These are phyloP conservation scores for Rhinogobio ventralis DNA, from an alignment of 2,797 vertebrate species.

Conservation along the genomic window DNA sequence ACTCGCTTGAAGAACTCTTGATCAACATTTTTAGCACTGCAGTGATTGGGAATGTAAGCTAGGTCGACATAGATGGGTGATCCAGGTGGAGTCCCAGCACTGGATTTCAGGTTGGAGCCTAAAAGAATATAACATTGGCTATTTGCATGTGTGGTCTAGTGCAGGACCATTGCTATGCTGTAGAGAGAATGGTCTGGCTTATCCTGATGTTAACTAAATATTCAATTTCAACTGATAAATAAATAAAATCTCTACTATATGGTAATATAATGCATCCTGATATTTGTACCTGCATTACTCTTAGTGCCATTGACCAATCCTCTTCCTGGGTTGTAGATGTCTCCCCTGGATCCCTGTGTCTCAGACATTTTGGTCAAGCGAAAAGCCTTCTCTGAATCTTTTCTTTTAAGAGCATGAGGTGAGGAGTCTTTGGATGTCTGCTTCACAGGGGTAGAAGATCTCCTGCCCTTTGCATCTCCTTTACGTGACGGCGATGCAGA, in stretches of 20 bases:
- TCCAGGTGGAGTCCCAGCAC: slow-evolving; percentile 77
- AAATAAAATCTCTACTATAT: background rate
- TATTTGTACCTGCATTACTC: slow-evolving; percentile 79
- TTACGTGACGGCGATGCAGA: slow-evolving; percentile 89
- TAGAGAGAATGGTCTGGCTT: background rate
- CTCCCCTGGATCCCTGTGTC: slow-evolving; percentile 78
- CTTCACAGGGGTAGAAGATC: slow-evolving; percentile 88
- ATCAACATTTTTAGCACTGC: slow-evolving; percentile 97
- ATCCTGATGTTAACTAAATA: background rate
- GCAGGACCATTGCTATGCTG: background rate
- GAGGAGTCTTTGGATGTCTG: slow-evolving; percentile 82
- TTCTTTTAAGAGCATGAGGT: slow-evolving; percentile 82
- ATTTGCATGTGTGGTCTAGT: background rate
- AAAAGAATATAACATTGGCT: slow-evolving; percentile 34
- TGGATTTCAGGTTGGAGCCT: slow-evolving; percentile 82
- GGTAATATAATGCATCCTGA: background rate
- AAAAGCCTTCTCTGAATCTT: slow-evolving; percentile 83
- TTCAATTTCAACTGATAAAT: background rate
- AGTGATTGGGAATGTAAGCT: slow-evolving; percentile 98
- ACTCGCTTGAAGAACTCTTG: slow-evolving; percentile 97
- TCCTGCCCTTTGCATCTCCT: slow-evolving; percentile 83
- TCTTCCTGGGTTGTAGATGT: slow-evolving; percentile 82
- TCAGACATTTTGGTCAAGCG: slow-evolving; percentile 79
- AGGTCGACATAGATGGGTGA: slow-evolving; percentile 94
- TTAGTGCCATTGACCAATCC: slow-evolving; percentile 88